Base-by-base conservation (phyloP, 2,797 vertebrate species). In the Hephaestus fuliginosus region DNA sequence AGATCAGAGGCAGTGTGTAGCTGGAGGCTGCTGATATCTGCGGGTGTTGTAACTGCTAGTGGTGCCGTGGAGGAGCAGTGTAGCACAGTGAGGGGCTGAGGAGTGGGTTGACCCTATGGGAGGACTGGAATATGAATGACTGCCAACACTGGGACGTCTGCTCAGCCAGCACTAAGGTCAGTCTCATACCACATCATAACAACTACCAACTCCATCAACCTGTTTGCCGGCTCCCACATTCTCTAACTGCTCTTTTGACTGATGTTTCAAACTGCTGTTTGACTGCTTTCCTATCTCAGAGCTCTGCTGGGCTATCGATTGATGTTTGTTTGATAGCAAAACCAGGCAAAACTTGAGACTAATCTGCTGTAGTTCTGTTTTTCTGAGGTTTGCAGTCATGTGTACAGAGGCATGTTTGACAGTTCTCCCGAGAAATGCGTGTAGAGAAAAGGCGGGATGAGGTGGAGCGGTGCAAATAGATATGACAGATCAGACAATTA, bases 161-260 rank as follows among this genome's bases (percentile, higher is more conserved):
- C 92, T 91, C 91, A 85, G 73, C 85, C 80, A 39, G 84, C 82
- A 53, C 88, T 88, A 86, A 96, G 95, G 95, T 96, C 93, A 95
- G 95, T 96, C 69, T 90, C 67, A 69, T 80, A 68, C 86, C 86
- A 74, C 67, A 80, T 82, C 78, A 83, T 74, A 87, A 65, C 80
- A 62, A 70, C 77, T 51, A 76, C 49, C 36, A 79, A 73, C 89
- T 86, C 74, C 70, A 79, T 74, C 82, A 72, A 71, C 72, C 80
- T 70, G 67, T 84, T 77, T 88, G 70, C 70, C 56, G 74, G 69
- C 80, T 79, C 57, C 57, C 39, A 51, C 62, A 1, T 46, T 52
- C 56, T 74, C 61, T 20, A 10, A 44, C 58, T 52, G 76, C 75
- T 83, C 52, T 55, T 68, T 69, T 44, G 51, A 25, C 46, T n/a